phyloP scores from a whole-genome alignment of 1,140 invertebrate genomes.

The Nasonia giraulti region DNA sequence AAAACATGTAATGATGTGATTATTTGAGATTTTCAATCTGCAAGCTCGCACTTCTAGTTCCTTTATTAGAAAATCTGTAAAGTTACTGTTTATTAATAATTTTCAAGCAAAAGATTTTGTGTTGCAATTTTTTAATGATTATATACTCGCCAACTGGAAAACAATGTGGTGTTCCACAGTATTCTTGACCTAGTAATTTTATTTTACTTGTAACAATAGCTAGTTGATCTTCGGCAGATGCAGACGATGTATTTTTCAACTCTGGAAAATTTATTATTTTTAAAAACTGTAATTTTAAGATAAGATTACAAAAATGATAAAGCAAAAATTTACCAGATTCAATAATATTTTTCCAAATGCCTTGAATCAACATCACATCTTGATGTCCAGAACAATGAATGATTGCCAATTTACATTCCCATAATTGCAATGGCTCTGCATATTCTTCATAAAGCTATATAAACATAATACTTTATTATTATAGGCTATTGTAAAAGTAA shows the following conservation, averaged over 20 bases:
- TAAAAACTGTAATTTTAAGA: not conserved
- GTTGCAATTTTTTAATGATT: not conserved
- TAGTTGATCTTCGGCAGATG: conserved; percentile 78
- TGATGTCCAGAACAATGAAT: conserved; percentile 89
- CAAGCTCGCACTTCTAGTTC: conserved; percentile 85
- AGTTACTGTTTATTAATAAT: not conserved
- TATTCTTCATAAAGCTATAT: conserved; percentile 87
- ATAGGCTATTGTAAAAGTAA: not conserved
- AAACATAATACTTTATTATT: conserved; percentile 18
- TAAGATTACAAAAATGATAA: not conserved
- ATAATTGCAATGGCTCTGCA: conserved; percentile 86
- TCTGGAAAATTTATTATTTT: conserved; percentile 59
- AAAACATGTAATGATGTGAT: conserved; percentile 81
- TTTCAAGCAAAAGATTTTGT: conserved; percentile 15
- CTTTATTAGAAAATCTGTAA: conserved; percentile 81
- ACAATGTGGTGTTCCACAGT: conserved; percentile 82
- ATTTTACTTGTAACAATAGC: conserved; percentile 83
- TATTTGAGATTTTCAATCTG: conserved; percentile 79
- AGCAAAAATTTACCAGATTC: conserved; percentile 72
- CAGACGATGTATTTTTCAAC: conserved; percentile 62
- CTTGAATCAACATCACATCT: conserved; percentile 84
- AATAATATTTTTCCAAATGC: conserved; percentile 87
- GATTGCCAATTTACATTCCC: conserved; percentile 90
- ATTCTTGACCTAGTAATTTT: conserved; percentile 82
- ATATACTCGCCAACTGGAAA: conserved; percentile 80